A percentile compares a stretch with the other conserved stretches of the same genome.
These are phyloP conservation scores for Pentalonia nigronervosa DNA, from an alignment of 1,140 invertebrate species.

Conservation along the genomic window DNA sequence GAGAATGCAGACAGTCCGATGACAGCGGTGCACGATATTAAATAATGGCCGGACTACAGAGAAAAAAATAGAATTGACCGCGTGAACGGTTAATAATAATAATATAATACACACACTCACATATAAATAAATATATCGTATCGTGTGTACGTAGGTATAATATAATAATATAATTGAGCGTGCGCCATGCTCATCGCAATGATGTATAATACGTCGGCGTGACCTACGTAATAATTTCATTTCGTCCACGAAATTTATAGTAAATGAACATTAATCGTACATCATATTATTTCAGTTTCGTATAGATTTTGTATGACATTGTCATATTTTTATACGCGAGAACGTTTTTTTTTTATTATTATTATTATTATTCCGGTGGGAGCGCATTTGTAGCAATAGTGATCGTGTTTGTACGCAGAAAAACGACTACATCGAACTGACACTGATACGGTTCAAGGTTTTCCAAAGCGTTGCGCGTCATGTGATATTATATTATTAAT, in stretches of 20 bases:
- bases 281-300: neutral
- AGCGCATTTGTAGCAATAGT: neutral
- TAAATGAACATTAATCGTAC: neutral
- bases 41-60: slow-evolving; percentile 8
- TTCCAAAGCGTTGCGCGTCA: neutral
- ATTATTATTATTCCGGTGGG: neutral
- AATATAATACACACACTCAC: no score
- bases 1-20: neutral
- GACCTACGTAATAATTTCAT: neutral
- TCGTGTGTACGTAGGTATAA: neutral
- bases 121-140: neutral
- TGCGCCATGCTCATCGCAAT: neutral
- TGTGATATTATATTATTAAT: neutral
- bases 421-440: neutral
- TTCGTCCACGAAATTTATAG: neutral
- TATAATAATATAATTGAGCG: neutral
- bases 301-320: neutral
- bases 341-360: neutral
- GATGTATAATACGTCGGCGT: neutral
- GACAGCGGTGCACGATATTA: slow-evolving; percentile 2
- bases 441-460: slow-evolving; percentile 45
- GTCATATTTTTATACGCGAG: neutral
- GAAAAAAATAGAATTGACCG: neutral
- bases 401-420: neutral
- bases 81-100: neutral